Evolutionary conservation across 2,113 vertebrate species (phyloP), one percentile per base, ranked within the genome.

Genomic region (Tragelaphus scriptus): DNA sequence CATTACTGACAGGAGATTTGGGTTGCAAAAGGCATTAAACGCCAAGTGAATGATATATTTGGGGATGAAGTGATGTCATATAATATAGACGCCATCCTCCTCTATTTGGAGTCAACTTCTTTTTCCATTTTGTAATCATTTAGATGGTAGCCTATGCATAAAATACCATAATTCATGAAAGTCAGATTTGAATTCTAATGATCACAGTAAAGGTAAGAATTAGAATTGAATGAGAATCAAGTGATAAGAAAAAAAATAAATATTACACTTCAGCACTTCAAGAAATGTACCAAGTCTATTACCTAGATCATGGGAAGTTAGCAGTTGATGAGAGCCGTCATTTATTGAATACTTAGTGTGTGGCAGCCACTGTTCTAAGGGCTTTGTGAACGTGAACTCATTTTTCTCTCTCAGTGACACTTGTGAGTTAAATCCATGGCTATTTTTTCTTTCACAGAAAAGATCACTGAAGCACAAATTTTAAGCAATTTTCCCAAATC

Each of bases 121-220:
- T 65, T 85, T 85, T 47, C 26, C 8, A 81, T 23, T 51, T 82
- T 53, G 68, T 68, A 61, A 0, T 84, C 51, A 59, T 65, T 88
- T 71, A 93, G 4, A 55, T 77, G 32, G 2, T 82, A 85, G 25
- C 30, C 19, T 85, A 19, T 23, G 5, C n/a, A 13, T 80, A 58
- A 88, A 90, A n/a, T 75, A 71, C 32, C 10, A 91, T 77, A 96
- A 58, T 36, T 85, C 26, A 26, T 89, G 3, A 84, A 88, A 95
- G 30, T 75, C 16, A 59, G 30, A 84, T 63, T 36, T 84, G n/a
- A 95, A 68, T 81, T 91, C 88, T 68, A 2, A 91, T 95, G n/a
- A 55, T n/a, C n/a, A 85, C 19, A 94, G 2, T 65, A 56, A 49
- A 95, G 53, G 5, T 51, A 65, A 89, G 47, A 92, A 79, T 40